Percentiles rank a stretch among this genome's conserved stretches.
These are phyloP conservation scores for Arbacia lixula DNA, from an alignment of 53 echinoderm and acorn worm species.

Conservation along the genomic window DNA sequence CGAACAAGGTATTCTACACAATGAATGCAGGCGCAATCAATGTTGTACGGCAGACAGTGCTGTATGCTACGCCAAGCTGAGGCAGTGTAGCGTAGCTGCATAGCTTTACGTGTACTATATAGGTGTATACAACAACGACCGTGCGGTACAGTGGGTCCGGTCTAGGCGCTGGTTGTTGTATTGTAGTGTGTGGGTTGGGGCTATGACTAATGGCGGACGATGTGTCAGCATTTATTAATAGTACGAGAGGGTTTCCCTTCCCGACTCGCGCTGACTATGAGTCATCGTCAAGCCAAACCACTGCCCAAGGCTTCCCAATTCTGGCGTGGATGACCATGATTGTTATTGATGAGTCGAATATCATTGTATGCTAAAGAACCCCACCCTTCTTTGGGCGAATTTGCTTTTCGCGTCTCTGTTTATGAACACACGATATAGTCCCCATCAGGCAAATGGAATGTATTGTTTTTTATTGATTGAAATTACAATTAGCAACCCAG, in stretches of 20 bases:
- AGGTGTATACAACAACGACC: neutral
- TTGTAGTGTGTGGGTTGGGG: neutral
- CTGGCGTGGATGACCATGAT: slow-evolving; percentile 11
- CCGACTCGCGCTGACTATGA: slow-evolving; percentile 1
- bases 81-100: no score
- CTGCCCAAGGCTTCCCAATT: slow-evolving; percentile 1
- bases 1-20: no score
- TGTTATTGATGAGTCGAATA: slow-evolving; percentile 7
- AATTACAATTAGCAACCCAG: no score
- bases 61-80: no score
- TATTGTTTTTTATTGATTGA: no score
- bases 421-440: no score
- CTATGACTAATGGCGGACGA: slow-evolving; percentile 17
- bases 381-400: no score
- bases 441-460: no score
- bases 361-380: slow-evolving; percentile 33
- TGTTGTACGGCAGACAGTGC: no score
- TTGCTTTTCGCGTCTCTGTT: no score
- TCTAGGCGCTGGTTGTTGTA: slow-evolving; percentile 28
- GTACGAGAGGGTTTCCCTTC: slow-evolving; percentile 22
- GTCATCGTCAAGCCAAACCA: slow-evolving; percentile 32
- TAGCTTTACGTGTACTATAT: no score
- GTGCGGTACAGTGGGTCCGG: neutral
- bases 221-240: slow-evolving; percentile 36
- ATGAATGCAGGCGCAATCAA: no score